Evolutionary conservation across 1,140 invertebrate genomes (phyloP), one percentile per base, ranked within the genome.

Genomic region (Oryzaephilus surinamensis): DNA sequence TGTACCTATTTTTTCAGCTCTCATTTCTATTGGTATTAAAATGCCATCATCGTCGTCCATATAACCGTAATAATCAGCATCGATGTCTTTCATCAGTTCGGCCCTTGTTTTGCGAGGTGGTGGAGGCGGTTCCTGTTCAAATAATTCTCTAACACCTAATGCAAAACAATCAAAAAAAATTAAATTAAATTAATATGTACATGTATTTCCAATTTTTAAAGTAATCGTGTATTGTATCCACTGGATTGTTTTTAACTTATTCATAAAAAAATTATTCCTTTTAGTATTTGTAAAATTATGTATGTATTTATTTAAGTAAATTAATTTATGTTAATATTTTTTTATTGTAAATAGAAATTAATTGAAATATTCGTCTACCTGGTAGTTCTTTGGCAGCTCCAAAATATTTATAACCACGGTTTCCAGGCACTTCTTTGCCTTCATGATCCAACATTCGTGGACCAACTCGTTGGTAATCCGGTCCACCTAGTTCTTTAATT

Each of bases 331-430:
- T n/a, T n/a, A n/a, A n/a, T n/a, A n/a, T n/a, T n/a, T n/a, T n/a
- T n/a, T n/a, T n/a, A n/a, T 29, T 29, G 6, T 10, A 6, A 33
- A 33, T 12, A 18, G 14, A 32, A 17, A 1, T 36, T 24, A 15
- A 16, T 14, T 17, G 14, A 30, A 17, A 28, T 18, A 41, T 12
- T 12, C 10, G n/a, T 32, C 6, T 58, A 77, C 76, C 84, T 12
- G 97, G 97, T 50, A 99, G 69, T 69, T 99, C 95, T 67, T 97
- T 96, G 0, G 96, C 94, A 20, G 96, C 97, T 35, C 96, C 97
- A 68, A 99, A 99, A 68, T 99, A 99, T 67, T 98, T 97, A 60
- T 99, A 99, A 0, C 97, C 96, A 54, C 90, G 76, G 67, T 96
- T 97, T 18, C 96, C 94, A 0, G 94, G 92, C 0, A 97, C 93